These are phyloP conservation scores for Lontra canadensis DNA, from an alignment of 2,113 vertebrate species.

Conservation along the genomic window DNA sequence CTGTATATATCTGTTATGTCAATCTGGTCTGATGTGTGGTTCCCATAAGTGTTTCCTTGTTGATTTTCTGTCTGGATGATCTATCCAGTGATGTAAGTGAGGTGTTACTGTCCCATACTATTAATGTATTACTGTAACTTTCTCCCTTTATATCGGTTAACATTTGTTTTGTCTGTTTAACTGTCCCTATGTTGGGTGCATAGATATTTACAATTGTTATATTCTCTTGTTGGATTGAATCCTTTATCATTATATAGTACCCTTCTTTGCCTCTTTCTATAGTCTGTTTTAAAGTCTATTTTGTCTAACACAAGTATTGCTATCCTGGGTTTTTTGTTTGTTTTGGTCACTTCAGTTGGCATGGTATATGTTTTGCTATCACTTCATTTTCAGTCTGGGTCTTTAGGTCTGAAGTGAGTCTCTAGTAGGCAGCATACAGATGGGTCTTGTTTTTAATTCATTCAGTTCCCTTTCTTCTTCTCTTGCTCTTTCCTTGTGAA, in stretches of 20 bases:
- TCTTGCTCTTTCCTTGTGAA: not conserved
- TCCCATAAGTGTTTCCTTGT: not conserved
- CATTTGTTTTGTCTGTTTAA: not conserved
- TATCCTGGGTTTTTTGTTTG: not conserved
- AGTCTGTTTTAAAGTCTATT: not conserved
- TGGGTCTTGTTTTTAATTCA: not conserved
- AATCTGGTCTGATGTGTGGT: not conserved
- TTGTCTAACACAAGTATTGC: not conserved
- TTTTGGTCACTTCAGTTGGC: not conserved
- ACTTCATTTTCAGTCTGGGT: not conserved
- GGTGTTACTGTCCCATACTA: not conserved
- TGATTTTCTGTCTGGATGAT: not conserved
- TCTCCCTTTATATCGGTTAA: not conserved
- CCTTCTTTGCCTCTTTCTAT: not conserved
- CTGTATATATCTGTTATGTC: not conserved
- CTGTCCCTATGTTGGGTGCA: not conserved
- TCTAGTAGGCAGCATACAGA: not conserved
- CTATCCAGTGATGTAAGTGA: not conserved
- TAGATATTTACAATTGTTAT: not conserved
- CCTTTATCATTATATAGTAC: not conserved
- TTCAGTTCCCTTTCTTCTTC: not conserved
- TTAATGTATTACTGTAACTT: not conserved
- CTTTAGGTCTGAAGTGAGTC: not conserved
- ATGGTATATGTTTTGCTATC: not conserved
- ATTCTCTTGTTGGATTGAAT: not conserved